phyloP scores from a whole-genome alignment of 2,888 invertebrate genomes.

The Parasteatoda lunata region DNA sequence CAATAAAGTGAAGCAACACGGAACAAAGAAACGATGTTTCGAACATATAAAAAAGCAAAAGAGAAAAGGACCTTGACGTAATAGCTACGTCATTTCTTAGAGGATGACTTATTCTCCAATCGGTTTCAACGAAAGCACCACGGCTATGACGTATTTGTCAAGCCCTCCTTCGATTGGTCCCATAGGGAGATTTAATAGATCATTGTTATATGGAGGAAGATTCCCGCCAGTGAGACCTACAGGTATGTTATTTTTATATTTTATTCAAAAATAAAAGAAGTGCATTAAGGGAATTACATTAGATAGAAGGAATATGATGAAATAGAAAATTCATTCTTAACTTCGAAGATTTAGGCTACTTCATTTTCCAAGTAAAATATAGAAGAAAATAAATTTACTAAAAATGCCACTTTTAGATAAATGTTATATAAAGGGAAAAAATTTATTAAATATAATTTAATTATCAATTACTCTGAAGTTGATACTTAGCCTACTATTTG shows the following conservation, averaged over 20 bases:
- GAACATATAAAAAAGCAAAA: conserved; percentile 61
- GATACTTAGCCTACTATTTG: no score
- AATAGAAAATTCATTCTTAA: no score
- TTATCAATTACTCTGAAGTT: no score
- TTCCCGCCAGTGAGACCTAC: neutral
- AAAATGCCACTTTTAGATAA: no score
- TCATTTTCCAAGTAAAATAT: no score
- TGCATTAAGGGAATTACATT: no score
- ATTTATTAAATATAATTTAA: no score
- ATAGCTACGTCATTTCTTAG: neutral
- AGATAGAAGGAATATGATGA: no score
- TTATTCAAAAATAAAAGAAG: neutral
- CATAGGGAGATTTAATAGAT: neutral
- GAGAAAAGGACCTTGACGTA: conserved; percentile 36
- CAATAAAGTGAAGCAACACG: neutral
- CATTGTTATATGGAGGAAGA: neutral
- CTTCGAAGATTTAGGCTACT: no score
- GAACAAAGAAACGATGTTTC: conserved; percentile 37
- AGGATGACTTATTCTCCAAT: neutral
- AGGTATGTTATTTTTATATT: neutral
- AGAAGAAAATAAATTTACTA: no score
- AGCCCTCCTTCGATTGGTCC: neutral
- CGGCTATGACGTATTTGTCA: conserved; percentile 2
- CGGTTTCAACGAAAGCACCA: neutral
- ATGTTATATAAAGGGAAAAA: no score